A percentile compares a stretch with the other conserved stretches of the same genome.
Evolutionary conservation across 2,797 vertebrate species (phyloP).

Genomic region (Platyrinchus mystaceus): DNA sequence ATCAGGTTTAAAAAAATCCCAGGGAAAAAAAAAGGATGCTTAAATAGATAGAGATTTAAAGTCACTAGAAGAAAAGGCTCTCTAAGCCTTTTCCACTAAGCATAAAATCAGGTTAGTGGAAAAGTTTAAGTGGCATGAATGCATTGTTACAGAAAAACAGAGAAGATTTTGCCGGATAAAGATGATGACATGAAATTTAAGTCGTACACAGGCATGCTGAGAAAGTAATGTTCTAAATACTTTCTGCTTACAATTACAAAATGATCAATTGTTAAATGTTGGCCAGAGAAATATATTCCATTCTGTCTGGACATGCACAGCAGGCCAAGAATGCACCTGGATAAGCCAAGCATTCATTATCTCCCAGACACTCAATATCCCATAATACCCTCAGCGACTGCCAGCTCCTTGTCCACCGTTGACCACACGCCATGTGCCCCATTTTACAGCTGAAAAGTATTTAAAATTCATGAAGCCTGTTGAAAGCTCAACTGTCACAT

Average conservation of each 20-base stretch:
- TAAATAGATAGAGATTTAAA: not conserved
- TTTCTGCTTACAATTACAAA: conserved; percentile 66
- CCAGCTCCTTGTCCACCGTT: conserved; percentile 77
- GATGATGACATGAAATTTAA: conserved; percentile 64
- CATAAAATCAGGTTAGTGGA: conserved; percentile 44
- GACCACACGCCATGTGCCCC: conserved; percentile 81
- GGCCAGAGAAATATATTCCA: conserved; percentile 64
- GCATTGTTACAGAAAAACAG: conserved; percentile 46
- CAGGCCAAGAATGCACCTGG: conserved; percentile 83
- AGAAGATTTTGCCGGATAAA: conserved; percentile 63
- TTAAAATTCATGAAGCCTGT: conserved; percentile 93
- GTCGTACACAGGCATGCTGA: conserved; percentile 44
- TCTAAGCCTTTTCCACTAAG: not conserved
- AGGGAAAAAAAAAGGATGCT: not conserved
- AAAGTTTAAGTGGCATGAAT: conserved; percentile 29
- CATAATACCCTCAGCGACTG: conserved; percentile 74
- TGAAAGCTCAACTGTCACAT: conserved; percentile 86
- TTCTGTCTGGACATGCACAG: conserved; percentile 73
- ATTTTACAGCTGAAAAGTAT: conserved; percentile 89
- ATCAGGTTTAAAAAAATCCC: not conserved
- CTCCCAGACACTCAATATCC: conserved; percentile 87
- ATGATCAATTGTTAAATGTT: conserved; percentile 72
- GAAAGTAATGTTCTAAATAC: conserved; percentile 71
- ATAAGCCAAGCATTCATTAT: conserved; percentile 83
- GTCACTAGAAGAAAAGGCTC: not conserved